Percentiles rank a stretch among this genome's conserved stretches.
Evolutionary conservation across 2,113 vertebrate genomes (phyloP).

Genomic region (Nestor notabilis): DNA sequence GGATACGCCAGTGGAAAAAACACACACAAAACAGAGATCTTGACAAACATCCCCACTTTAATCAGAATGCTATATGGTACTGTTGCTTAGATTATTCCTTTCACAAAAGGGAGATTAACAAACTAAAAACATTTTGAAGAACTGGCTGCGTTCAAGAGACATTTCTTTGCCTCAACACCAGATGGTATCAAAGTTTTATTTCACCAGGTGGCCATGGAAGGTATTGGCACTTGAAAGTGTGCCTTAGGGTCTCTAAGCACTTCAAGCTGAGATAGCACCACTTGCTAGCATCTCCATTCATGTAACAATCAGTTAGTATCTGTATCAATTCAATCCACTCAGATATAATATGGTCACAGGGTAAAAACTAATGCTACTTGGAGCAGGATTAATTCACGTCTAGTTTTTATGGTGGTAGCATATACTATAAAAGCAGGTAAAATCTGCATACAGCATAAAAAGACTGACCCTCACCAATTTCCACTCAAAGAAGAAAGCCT

Average conservation of each 20-base stretch:
- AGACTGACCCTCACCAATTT: not conserved
- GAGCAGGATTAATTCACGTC: not conserved
- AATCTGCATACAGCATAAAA: not conserved
- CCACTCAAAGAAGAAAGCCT: not conserved
- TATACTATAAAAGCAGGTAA: not conserved
- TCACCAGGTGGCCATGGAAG: not conserved
- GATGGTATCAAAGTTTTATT: not conserved
- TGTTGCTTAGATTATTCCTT: not conserved
- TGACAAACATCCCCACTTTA: not conserved
- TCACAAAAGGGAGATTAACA: not conserved
- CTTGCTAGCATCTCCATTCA: not conserved
- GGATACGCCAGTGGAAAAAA: not conserved
- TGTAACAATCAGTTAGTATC: not conserved
- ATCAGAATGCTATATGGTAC: not conserved
- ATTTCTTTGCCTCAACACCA: not conserved
- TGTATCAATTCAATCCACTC: not conserved
- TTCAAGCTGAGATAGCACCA: not conserved
- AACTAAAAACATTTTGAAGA: not conserved
- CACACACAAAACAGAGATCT: not conserved
- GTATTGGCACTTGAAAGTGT: not conserved
- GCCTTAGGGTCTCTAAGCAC: not conserved
- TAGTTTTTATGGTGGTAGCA: not conserved
- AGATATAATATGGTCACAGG: not conserved
- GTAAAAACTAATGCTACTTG: not conserved
- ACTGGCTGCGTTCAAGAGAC: not conserved